Base-by-base conservation (phyloP, 30 jellyfish, hydroid and myxozoan species). In the Cassiopea xamachana region DNA sequence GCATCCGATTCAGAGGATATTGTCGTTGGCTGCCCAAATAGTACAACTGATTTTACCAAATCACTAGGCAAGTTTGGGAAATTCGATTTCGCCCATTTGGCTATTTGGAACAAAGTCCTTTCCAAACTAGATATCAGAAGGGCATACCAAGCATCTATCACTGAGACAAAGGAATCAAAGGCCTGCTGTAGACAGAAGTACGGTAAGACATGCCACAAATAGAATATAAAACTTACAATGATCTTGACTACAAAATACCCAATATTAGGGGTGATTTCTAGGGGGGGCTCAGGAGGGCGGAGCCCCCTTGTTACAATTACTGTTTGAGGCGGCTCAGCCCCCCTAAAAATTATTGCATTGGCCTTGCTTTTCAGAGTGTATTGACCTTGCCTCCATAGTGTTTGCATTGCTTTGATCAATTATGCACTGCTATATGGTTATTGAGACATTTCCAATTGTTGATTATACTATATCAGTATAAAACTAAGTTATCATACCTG, bases 51-150 rank as follows among this genome's bases (percentile, higher is more conserved):
- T 51, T 48, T 93, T 50, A 47, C 64, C 68, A 46, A 46, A 9
- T 62, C 87, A 39, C 46, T 70, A 2, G 18, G 69, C 10, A 74
- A 59, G 46, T 19, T 60, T 48, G 99, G 99, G 48, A 60, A 73
- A 18, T 85, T 96, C 69, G 97, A 96, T 17, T 73, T 96, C 43
- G 99, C 96, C 49, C 98, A 92, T 75, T 73, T 96, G 16, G 98
- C 96, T 7, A 80, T 96, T n/a, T 96, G 99, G 99, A 74, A 85
- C 39, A 69, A 77, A 9, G 86, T 87, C 27, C 84, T 96, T 12
- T 49, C 83, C 47, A 44, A 44, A 45, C 68, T 9, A 8, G 97
- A 95, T 13, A 77, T 86, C 14, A 68, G 44, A 1, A 58, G 71
- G 27, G 96, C 95, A 7, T 96, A 81, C 87, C 74, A 73, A 68